Base-by-base conservation (phyloP, 2,888 invertebrate genomes). In the Rapana venosa region DNA sequence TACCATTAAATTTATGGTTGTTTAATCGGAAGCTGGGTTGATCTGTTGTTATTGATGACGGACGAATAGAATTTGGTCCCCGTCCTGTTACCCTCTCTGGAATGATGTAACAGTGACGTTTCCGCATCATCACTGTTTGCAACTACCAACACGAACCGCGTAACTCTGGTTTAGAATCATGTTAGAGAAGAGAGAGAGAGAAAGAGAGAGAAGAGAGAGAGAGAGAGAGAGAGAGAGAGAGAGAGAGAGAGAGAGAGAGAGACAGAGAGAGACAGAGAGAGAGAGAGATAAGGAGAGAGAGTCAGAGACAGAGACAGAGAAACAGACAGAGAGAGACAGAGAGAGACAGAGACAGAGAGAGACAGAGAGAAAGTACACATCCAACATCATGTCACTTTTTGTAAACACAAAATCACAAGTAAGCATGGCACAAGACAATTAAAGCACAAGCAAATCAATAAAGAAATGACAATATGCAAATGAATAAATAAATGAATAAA, bases 301-400 rank as follows among this genome's bases (percentile, higher is more conserved):
- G 84, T 17, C 2, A n/a, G 35, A n/a, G 22, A 22, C 4, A n/a
- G 35, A n/a, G 30, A n/a, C n/a, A 30, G 56, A 56, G 32, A 56
- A 26, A 35, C 22, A 26, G 35, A 56, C n/a, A n/a, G 70, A 87
- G 66, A 87, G 36, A 87, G 32, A 70, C 70, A 87, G 32, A 87
- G 66, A 87, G 87, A 87, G 87, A 87, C 56, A 47, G 56, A 56
- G 87, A 74, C 36, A 87, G 74, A 77, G 74, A 87, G 74, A 87
- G 77, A 84, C 17, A 77, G 77, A 77, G 77, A 77, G 77, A 77
- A n/a, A 77, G 77, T 47, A 47, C 47, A 47, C 4, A 47, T 47
- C 47, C 8, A 47, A 8, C 47, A 47, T 47, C 47, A 2, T 47
- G 47, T 47, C 47, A 47, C 47, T 47, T 47, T 47, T 8, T 47